A percentile compares a stretch with the other conserved stretches of the same genome.
Evolutionary conservation across 2,797 vertebrate genomes (phyloP).

Genomic region (Cottoperca gobio): DNA sequence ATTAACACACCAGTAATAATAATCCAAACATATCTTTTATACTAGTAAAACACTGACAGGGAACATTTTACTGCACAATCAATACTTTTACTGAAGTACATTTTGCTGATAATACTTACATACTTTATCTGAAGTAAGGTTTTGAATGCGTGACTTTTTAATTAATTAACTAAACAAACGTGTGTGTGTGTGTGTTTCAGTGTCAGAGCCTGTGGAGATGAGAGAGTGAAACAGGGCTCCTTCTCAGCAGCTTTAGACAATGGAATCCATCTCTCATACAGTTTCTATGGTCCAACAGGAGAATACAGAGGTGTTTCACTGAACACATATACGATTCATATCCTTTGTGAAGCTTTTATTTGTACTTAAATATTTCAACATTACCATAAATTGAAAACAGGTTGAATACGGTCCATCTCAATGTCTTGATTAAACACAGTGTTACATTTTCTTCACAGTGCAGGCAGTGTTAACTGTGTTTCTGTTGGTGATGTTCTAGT

Average conservation of each 20-base stretch:
- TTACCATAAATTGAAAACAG: not conserved
- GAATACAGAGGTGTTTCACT: slow-evolving; percentile 58
- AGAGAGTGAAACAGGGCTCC: slow-evolving; percentile 85
- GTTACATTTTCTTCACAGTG: not conserved
- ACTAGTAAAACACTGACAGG: too few relatives aligned
- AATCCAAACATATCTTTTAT: too few relatives aligned
- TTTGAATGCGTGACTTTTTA: too few relatives aligned
- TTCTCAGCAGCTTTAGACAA: slow-evolving; percentile 90
- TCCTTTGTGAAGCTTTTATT: not conserved
- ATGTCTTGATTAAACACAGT: not conserved
- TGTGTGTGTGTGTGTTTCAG: slow-evolving; percentile 29
- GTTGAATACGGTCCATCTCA: not conserved
- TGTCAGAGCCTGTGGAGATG: slow-evolving; percentile 36
- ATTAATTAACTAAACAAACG: too few relatives aligned
- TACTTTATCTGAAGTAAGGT: too few relatives aligned
- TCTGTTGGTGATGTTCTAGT: slow-evolving; percentile 43
- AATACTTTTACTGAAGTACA: too few relatives aligned
- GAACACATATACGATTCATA: not conserved
- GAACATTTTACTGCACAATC: too few relatives aligned
- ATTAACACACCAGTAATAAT: too few relatives aligned
- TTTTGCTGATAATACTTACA: too few relatives aligned
- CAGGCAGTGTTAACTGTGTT: not conserved
- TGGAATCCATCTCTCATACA: slow-evolving; percentile 91
- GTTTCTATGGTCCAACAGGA: slow-evolving; percentile 83
- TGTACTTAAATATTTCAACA: not conserved